phyloP scores from a whole-genome alignment of 2,888 invertebrate genomes.

The Epicampocera succincta region DNA sequence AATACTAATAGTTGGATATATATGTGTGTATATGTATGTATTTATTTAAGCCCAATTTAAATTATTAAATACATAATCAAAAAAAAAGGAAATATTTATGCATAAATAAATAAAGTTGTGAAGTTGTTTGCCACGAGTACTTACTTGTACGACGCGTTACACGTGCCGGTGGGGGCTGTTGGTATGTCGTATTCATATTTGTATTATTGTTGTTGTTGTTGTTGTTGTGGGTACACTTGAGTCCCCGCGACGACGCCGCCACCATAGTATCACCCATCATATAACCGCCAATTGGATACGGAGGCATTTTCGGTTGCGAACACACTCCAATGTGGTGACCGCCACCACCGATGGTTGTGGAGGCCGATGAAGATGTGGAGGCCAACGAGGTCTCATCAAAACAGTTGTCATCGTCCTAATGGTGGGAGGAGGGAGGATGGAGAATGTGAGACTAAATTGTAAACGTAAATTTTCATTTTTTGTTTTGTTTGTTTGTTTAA shows the following conservation, averaged over 20 bases:
- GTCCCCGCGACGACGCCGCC: conserved; percentile 59
- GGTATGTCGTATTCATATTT: conserved; percentile 33
- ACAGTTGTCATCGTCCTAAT: conserved; percentile 72
- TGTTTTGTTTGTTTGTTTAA: too few species aligned
- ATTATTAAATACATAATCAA: background rate
- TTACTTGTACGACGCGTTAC: conserved; percentile 81
- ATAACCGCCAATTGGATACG: conserved; percentile 80
- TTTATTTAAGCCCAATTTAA: conserved; percentile 21
- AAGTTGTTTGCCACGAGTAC: conserved; percentile 68
- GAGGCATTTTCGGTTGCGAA: conserved; percentile 81
- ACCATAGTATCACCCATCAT: conserved; percentile 71
- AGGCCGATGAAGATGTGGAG: conserved; percentile 54
- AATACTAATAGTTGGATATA: background rate
- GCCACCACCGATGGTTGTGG: conserved; percentile 54
- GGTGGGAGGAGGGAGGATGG: background rate
- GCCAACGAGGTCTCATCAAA: conserved; percentile 69
- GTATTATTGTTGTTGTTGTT: conserved; percentile 49
- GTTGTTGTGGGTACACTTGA: conserved; percentile 58
- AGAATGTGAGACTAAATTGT: too few species aligned
- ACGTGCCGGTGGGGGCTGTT: conserved; percentile 74
- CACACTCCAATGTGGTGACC: conserved; percentile 74
- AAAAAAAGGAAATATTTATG: conserved; percentile 15
- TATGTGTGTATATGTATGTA: background rate
- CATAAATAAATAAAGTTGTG: conserved; percentile 32
- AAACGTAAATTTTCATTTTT: too few species aligned